Evolutionary conservation across 2,797 vertebrate genomes (phyloP).

Genomic region (Avahi laniger): DNA sequence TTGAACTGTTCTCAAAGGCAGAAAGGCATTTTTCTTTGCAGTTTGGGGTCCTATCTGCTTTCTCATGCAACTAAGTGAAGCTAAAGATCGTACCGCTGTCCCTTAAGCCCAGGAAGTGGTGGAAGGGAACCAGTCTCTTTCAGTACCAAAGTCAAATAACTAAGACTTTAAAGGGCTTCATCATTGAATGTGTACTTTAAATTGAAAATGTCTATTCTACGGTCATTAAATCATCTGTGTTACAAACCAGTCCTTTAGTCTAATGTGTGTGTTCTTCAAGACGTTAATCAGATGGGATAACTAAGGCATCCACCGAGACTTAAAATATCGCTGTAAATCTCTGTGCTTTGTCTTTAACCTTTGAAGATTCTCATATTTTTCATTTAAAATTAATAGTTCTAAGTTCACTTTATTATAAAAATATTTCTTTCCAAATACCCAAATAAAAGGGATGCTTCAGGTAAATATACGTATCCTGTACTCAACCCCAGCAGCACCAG

Average conservation of each 20-base stretch:
- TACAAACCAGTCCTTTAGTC: not conserved
- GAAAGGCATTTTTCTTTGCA: conserved; percentile 54
- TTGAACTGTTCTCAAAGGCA: conserved; percentile 71
- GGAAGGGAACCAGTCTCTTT: not conserved
- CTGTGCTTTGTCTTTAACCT: not conserved
- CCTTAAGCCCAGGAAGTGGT: not conserved
- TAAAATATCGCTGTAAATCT: not conserved
- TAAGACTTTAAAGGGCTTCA: not conserved
- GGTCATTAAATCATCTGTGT: not conserved
- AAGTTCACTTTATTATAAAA: conserved; percentile 14
- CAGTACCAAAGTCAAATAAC: not conserved
- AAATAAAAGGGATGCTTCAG: conserved; percentile 20
- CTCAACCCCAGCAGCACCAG: not conserved
- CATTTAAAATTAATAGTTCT: conserved; percentile 34
- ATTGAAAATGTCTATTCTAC: not conserved
- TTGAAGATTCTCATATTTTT: not conserved
- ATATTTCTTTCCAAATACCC: conserved; percentile 6
- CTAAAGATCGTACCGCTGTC: conserved; percentile 28
- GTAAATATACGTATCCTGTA: not conserved
- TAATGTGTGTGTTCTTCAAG: not conserved
- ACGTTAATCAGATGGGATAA: not conserved
- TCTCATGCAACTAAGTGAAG: conserved; percentile 58
- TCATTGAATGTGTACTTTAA: not conserved
- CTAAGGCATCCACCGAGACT: not conserved
- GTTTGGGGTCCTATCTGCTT: conserved; percentile 38